These are phyloP conservation scores for Helicoverpa zea DNA, from an alignment of 1,140 invertebrate genomes.

Conservation along the genomic window DNA sequence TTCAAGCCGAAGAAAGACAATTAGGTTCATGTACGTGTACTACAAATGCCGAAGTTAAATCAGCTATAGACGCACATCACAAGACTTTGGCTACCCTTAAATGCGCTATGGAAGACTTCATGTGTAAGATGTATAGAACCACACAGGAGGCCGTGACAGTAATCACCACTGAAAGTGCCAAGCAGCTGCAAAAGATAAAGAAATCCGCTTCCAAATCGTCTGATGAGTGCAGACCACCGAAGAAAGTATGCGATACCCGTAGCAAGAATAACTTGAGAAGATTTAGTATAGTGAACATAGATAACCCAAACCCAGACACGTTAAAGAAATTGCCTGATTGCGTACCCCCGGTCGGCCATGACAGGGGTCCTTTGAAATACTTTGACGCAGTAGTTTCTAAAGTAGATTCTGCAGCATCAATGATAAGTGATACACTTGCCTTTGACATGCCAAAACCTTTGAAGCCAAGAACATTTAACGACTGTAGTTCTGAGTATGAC, in stretches of 20 bases:
- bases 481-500: constrained; percentile 48
- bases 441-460: constrained; percentile 36
- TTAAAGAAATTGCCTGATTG: not conserved
- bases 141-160: constrained; percentile 66
- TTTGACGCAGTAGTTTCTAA: constrained; percentile 39
- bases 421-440: constrained; percentile 47
- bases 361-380: not conserved
- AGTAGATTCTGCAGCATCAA: constrained; percentile 51
- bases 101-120: constrained; percentile 59
- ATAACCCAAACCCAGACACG: not conserved
- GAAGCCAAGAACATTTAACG: constrained; percentile 32
- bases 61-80: constrained; percentile 48
- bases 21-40: not conserved
- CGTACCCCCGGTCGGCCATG: not conserved
- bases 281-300: constrained; percentile 10
- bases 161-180: constrained; percentile 60
- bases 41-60: constrained; percentile 34
- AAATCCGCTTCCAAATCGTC: constrained; percentile 20
- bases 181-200: constrained; percentile 50
- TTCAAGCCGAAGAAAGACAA: no score
- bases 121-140: constrained; percentile 60
- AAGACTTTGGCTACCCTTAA: constrained; percentile 61
- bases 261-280: not conserved
- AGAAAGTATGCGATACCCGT: not conserved
- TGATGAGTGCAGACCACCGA: constrained; percentile 5